A percentile compares a stretch with the other conserved stretches of the same genome.
phyloP scores from a whole-genome alignment of 1,140 invertebrate species.

The Drosophila mayri region DNA sequence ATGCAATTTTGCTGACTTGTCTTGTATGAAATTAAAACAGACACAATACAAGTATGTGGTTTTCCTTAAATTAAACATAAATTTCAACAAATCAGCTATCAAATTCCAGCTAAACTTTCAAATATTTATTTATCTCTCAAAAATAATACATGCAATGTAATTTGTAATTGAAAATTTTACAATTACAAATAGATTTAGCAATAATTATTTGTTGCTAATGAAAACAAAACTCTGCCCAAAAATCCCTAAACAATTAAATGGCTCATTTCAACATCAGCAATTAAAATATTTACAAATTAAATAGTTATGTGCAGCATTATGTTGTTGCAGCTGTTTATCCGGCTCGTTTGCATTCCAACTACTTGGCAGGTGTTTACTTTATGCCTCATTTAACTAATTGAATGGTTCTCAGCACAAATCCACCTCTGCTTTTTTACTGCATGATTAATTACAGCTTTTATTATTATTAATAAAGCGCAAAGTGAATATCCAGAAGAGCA shows the following conservation, averaged over 20 bases:
- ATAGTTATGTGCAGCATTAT: constrained; percentile 3
- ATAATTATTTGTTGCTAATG: neutral
- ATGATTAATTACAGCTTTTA: neutral
- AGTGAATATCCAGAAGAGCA: neutral
- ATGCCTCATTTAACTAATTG: constrained; percentile 47
- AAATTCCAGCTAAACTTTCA: neutral
- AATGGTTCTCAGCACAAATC: constrained; percentile 13
- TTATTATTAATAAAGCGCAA: neutral
- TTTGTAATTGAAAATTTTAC: no score
- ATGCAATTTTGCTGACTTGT: constrained; percentile 5
- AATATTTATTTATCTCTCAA: neutral
- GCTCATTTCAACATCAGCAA: neutral
- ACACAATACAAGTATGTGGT: neutral
- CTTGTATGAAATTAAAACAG: neutral
- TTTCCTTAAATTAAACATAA: neutral
- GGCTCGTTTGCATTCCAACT: constrained; percentile 14
- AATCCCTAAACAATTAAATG: constrained; percentile 1
- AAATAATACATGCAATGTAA: no score
- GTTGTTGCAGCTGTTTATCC: constrained; percentile 26
- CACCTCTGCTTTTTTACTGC: neutral
- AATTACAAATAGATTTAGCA: neutral
- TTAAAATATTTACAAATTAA: constrained; percentile 17
- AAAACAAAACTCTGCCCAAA: neutral
- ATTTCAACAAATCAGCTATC: no score
- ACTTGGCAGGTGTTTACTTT: constrained; percentile 34